Base-by-base conservation (phyloP, 2,888 invertebrate genomes). In the Charanyca ferruginea region DNA sequence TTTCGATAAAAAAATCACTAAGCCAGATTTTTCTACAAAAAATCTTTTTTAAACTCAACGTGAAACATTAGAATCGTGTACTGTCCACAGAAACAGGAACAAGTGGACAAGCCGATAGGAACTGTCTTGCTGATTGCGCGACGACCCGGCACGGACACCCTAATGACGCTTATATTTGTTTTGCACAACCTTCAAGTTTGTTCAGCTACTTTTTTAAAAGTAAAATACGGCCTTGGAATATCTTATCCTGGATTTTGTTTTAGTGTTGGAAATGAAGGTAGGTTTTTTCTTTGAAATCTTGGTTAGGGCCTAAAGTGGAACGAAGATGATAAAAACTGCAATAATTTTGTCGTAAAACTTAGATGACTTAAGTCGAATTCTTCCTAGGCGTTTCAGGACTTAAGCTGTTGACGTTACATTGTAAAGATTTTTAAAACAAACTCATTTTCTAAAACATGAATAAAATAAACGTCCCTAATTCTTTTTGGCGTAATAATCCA, bases 91-190 rank as follows among this genome's bases (percentile, higher is more conserved):
- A 74, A 77, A 62, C 74, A 81, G 74, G 68, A 73, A 68, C 75
- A 62, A 82, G 69, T 82, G 77, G 81, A 84, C 80, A 74, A 66
- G 77, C 81, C 84, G 84, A 85, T 88, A 84, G 82, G 81, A 85
- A 80, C 85, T 89, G 91, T 89, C 89, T 80, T 88, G 49, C 90
- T 93, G 93, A 93, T 93, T 93, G 92, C 90, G 86, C 84, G 85
- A 85, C 85, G 83, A 79, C 84, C 79, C 81, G 72, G 42, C 79
- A 80, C 81, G 76, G 83, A 79, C 84, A 85, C 85, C 85, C 89
- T 89, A 87, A 77, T 83, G 80, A 75, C 61, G 79, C 77, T 77
- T 84, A 84, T 92, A 88, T 91, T 92, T 92, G 88, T 90, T 90
- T 89, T 88, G 83, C 82, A 84, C 86, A 85, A 87, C 85, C 84